Base-by-base conservation (phyloP, 2,888 invertebrate genomes). In the Ochropleura leucogaster region DNA sequence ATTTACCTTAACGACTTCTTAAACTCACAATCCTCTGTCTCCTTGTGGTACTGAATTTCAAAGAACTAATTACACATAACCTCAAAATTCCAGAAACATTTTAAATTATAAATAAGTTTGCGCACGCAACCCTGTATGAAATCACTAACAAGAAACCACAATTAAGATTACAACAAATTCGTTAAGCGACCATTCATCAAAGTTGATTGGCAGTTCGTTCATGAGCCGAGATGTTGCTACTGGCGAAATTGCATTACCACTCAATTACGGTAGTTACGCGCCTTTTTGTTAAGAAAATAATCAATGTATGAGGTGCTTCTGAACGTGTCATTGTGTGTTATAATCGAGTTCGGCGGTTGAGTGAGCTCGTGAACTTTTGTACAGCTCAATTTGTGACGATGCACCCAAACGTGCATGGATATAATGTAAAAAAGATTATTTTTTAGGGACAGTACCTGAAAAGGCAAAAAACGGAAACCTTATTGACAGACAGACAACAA, bases 151-250 rank as follows among this genome's bases (percentile, higher is more conserved):
- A 94, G 93, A 88, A 89, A 89, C 85, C 86, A 89, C 91, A 92
- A 94, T 93, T 93, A 93, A 90, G 85, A 90, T 86, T 90, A 92
- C 90, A 93, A 93, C 91, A 91, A 93, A 95, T 94, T 94, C 94
- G 94, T 95, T 95, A 95, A 90, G 92, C 90, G 86, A 85, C 89
- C 90, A 94, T 95, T 95, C 92, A 94, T 92, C 91, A 92, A 88
- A 82, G 60, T 83, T 94, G 95, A 94, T 94, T 94, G 94, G 92
- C 95, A 94, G 92, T 87, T 83, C 86, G 87, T 72, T 80, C 76
- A 85, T 89, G 85, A 86, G 77, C 75, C 55, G 74, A 72, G 74
- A 83, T 67, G 73, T 80, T 89, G 94, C 94, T 94, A 94, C 94
- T 92, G 94, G 94, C 93, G 70, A 93, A 93, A 94, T 92, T 90